Evolutionary conservation across 2,113 vertebrate genomes (phyloP).

Genomic region (Tapirus terrestris): DNA sequence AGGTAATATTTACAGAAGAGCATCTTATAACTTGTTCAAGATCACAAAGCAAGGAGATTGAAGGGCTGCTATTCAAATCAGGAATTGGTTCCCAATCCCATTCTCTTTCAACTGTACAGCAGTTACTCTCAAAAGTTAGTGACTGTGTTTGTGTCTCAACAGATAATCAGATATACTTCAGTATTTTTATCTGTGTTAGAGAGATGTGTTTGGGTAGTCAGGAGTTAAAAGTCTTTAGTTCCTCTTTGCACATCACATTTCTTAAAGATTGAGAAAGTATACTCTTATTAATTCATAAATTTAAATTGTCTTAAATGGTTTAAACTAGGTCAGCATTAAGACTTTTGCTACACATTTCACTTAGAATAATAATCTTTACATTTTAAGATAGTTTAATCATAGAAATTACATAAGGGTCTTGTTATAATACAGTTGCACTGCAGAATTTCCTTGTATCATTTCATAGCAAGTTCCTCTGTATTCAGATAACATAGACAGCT

Average conservation of each 20-base stretch:
- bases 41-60: background rate
- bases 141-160: background rate
- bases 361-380: background rate
- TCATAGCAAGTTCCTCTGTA: background rate
- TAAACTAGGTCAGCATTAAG: background rate
- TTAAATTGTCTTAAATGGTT: background rate
- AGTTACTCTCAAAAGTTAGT: background rate
- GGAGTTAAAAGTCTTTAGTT: background rate
- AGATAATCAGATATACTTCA: background rate
- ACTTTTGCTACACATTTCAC: background rate
- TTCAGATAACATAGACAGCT: background rate
- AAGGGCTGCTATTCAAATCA: background rate
- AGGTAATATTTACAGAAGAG: background rate
- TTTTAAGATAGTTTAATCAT: slow-evolving; percentile 22
- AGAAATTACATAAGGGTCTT: background rate
- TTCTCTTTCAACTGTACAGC: background rate
- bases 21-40: background rate
- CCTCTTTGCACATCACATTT: background rate
- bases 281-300: background rate
- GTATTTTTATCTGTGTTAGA: background rate
- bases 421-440: background rate
- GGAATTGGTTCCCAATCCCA: background rate
- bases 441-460: background rate
- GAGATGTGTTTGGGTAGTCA: background rate
- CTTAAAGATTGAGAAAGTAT: background rate